These are phyloP conservation scores for Aelia acuminata DNA, from an alignment of 2,888 invertebrate species.

Conservation along the genomic window DNA sequence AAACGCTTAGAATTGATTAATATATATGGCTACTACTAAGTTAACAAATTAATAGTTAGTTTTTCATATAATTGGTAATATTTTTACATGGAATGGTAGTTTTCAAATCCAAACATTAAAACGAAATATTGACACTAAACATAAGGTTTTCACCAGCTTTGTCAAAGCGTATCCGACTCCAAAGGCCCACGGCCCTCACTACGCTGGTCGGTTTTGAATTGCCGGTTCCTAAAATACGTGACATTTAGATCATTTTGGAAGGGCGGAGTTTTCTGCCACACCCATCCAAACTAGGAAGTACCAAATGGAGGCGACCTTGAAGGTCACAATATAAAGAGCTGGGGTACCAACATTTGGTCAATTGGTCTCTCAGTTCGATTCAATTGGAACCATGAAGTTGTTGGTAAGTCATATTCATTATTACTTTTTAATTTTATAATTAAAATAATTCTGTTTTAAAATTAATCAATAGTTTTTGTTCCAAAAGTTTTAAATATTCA, in stretches of 20 bases:
- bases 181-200: neutral
- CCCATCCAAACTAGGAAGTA: slow-evolving; percentile 26
- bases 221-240: slow-evolving; percentile 9
- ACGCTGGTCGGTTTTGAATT: neutral
- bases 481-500: neutral
- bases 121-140: no score
- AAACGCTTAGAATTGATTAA: no score
- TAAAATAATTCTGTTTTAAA: neutral
- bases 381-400: slow-evolving; percentile 58
- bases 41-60: no score
- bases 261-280: slow-evolving; percentile 32
- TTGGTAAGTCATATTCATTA: slow-evolving; percentile 45
- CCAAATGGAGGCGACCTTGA: slow-evolving; percentile 41
- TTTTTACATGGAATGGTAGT: no score
- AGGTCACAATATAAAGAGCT: slow-evolving; percentile 50
- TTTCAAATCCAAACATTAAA: no score
- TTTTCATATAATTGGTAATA: no score
- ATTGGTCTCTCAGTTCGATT: slow-evolving; percentile 59
- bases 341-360: slow-evolving; percentile 38
- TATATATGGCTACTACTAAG: no score
- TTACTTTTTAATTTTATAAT: neutral
- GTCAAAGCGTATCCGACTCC: neutral
- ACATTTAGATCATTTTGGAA: slow-evolving; percentile 29
- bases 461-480: neutral
- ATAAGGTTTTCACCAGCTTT: no score